phyloP scores from a whole-genome alignment of 1,140 invertebrate species.

The Heliconius melpomene region DNA sequence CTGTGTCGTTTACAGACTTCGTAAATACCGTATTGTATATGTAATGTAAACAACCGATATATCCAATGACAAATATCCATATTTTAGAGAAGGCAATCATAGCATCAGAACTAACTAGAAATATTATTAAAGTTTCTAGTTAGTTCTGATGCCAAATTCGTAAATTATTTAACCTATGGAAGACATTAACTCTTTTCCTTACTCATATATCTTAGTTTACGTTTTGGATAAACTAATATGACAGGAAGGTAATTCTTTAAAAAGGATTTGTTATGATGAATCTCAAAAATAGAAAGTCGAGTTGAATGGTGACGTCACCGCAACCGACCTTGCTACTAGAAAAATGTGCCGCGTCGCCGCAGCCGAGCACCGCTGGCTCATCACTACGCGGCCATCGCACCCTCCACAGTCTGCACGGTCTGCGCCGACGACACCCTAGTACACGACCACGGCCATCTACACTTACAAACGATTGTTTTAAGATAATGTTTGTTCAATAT shows the following conservation, averaged over 20 bases:
- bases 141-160: too few relatives aligned
- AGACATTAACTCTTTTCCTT: background rate
- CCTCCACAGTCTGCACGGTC: slow-evolving; percentile 34
- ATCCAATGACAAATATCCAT: background rate
- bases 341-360: slow-evolving; percentile 77
- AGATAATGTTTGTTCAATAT: background rate
- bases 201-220: background rate
- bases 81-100: background rate
- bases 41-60: background rate
- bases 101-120: background rate
- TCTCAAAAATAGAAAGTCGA: slow-evolving; percentile 69
- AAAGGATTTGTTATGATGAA: background rate
- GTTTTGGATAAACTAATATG: background rate
- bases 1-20: background rate
- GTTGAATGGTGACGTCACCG: slow-evolving; percentile 68
- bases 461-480: background rate
- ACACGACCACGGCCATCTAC: background rate
- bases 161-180: too few relatives aligned
- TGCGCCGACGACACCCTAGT: slow-evolving; percentile 19
- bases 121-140: too few relatives aligned
- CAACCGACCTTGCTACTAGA: slow-evolving; percentile 76
- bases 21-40: too few relatives aligned
- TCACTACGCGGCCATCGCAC: slow-evolving; percentile 63
- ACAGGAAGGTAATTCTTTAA: background rate
- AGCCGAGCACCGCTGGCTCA: slow-evolving; percentile 67